These are phyloP conservation scores for Volucella inflata DNA, from an alignment of 2,888 invertebrate genomes.

Conservation along the genomic window DNA sequence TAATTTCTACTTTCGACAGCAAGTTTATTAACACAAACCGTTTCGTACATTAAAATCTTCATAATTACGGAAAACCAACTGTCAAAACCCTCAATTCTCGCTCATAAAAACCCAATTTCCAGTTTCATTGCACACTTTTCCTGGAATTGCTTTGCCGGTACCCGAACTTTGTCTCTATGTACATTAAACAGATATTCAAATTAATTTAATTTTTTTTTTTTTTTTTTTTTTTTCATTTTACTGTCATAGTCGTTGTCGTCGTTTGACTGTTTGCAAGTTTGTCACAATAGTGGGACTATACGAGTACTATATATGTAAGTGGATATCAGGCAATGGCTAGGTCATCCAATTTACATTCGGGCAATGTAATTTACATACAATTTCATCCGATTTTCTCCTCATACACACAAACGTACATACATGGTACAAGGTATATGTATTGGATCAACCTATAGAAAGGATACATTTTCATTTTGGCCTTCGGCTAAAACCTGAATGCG, in stretches of 20 bases:
- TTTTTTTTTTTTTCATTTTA: constrained; percentile 32
- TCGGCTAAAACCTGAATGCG: constrained; percentile 70
- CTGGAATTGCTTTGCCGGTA: constrained; percentile 23
- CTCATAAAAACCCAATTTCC: constrained; percentile 58
- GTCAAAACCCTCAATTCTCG: constrained; percentile 40
- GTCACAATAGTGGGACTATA: constrained; percentile 49
- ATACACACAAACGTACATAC: not conserved
- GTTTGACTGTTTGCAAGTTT: constrained; percentile 31
- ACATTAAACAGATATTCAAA: constrained; percentile 73
- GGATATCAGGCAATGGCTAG: constrained; percentile 70
- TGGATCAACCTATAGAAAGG: constrained; percentile 36
- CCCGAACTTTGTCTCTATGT: constrained; percentile 53
- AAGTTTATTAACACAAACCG: constrained; percentile 24
- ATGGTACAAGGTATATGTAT: constrained; percentile 13
- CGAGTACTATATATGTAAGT: no score
- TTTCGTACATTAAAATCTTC: constrained; percentile 44
- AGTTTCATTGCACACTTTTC: constrained; percentile 49
- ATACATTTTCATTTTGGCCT: constrained; percentile 66
- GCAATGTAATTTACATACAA: constrained; percentile 75
- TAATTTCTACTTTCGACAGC: constrained; percentile 19
- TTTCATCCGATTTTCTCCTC: constrained; percentile 67
- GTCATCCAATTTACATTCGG: constrained; percentile 75
- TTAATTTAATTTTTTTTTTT: constrained; percentile 69
- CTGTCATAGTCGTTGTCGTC: constrained; percentile 14
- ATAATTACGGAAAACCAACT: constrained; percentile 51